phyloP scores from a whole-genome alignment of 2,888 invertebrate species.

The Allophyes oxyacanthae region DNA sequence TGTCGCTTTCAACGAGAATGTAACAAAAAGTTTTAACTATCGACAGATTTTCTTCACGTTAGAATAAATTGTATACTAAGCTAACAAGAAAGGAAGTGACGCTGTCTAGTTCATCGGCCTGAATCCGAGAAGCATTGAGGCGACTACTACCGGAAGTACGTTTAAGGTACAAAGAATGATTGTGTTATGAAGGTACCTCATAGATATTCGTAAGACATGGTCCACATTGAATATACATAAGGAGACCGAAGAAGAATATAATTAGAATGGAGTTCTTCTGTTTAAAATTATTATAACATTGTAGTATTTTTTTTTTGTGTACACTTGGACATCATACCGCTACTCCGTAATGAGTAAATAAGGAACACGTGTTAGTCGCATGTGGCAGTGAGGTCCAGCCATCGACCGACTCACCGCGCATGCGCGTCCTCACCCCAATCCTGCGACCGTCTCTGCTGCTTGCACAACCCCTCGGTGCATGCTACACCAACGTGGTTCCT shows the following conservation, averaged over 20 bases:
- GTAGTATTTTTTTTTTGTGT: slow-evolving; percentile 1
- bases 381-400: slow-evolving; percentile 68
- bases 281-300: no score
- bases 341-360: slow-evolving; percentile 34
- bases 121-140: slow-evolving; percentile 73
- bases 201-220: slow-evolving; percentile 41
- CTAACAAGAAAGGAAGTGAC: slow-evolving; percentile 78
- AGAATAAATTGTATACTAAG: slow-evolving; percentile 31
- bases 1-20: slow-evolving; percentile 44
- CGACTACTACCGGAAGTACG: slow-evolving; percentile 75
- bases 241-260: slow-evolving; percentile 1
- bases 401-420: slow-evolving; percentile 82
- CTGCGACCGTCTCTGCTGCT: slow-evolving; percentile 59
- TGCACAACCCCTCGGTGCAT: slow-evolving; percentile 73
- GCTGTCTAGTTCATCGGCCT: slow-evolving; percentile 81
- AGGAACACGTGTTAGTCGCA: slow-evolving; percentile 80
- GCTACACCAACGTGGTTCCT: slow-evolving; percentile 51
- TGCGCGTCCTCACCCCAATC: slow-evolving; percentile 75
- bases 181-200: slow-evolving; percentile 45
- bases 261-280: not conserved
- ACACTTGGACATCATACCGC: slow-evolving; percentile 26
- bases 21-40: slow-evolving; percentile 33
- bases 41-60: slow-evolving; percentile 32
- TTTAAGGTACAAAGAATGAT: slow-evolving; percentile 59
- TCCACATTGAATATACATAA: slow-evolving; percentile 14